A percentile compares a stretch with the other conserved stretches of the same genome.
These are phyloP conservation scores for Sparidentex hasta DNA, from an alignment of 2,797 vertebrate species.

Conservation along the genomic window DNA sequence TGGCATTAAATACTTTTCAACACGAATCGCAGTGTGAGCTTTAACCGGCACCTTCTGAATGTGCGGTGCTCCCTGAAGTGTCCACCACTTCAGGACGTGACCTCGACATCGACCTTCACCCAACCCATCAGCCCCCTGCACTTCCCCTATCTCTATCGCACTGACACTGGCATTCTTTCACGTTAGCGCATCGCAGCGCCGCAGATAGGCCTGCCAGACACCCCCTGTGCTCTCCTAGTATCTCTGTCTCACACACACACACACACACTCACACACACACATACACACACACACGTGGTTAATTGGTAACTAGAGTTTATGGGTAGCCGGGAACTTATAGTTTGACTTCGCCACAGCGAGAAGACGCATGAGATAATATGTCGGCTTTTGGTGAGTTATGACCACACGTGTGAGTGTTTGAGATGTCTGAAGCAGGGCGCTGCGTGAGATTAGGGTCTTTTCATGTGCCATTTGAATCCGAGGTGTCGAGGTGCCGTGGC, in stretches of 20 bases:
- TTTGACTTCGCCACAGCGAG: slow-evolving; percentile 44
- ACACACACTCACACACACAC: slow-evolving; percentile 47
- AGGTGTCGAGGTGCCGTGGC: not conserved
- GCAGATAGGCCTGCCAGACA: slow-evolving; percentile 85
- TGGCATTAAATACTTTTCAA: not conserved
- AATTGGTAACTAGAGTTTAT: slow-evolving; percentile 83
- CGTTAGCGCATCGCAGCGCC: slow-evolving; percentile 86
- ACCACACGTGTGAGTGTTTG: slow-evolving; percentile 40
- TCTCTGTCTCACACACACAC: slow-evolving; percentile 57
- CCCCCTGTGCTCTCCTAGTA: slow-evolving; percentile 65
- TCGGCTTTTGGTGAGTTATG: slow-evolving; percentile 85
- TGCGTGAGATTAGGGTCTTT: slow-evolving; percentile 5
- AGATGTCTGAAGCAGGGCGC: slow-evolving; percentile 18
- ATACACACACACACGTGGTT: slow-evolving; percentile 56
- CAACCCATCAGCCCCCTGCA: slow-evolving; percentile 73
- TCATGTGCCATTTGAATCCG: not conserved
- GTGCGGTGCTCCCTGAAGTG: slow-evolving; percentile 30
- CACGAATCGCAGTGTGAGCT: not conserved
- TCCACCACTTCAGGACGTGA: slow-evolving; percentile 76
- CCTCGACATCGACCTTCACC: slow-evolving; percentile 84
- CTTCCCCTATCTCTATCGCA: slow-evolving; percentile 85
- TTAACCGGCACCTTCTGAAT: slow-evolving; percentile 12
- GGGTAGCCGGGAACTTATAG: slow-evolving; percentile 65
- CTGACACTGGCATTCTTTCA: slow-evolving; percentile 88
- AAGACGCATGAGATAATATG: slow-evolving; percentile 75